Conservation (phyloP, 2,797 vertebrate species). For the Ficedula albicollis region DNA sequence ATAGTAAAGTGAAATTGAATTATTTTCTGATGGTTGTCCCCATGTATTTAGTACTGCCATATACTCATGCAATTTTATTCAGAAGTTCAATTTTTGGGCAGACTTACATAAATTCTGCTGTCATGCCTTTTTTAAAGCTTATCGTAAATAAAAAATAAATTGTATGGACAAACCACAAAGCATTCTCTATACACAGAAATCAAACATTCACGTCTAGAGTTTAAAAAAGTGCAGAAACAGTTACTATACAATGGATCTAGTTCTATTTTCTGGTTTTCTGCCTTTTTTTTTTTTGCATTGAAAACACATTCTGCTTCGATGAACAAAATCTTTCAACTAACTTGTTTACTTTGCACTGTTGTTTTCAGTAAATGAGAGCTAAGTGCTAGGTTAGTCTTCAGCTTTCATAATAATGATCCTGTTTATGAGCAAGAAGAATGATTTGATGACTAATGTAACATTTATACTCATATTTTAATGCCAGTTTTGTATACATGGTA, state of each 20-base stretch:
- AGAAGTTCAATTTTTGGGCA: slow-evolving; percentile 46
- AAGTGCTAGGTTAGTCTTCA: not conserved
- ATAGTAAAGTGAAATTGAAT: slow-evolving; percentile 44
- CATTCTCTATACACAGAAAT: not conserved
- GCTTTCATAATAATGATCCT: not conserved
- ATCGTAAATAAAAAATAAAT: slow-evolving; percentile 9
- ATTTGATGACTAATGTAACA: slow-evolving; percentile 27
- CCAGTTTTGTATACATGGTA: not conserved
- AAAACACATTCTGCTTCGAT: not conserved
- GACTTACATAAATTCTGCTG: slow-evolving; percentile 19
- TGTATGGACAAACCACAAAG: not conserved
- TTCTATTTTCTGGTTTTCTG: not conserved
- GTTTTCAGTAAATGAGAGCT: slow-evolving; percentile 23
- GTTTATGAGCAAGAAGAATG: slow-evolving; percentile 16
- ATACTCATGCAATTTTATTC: slow-evolving; percentile 44
- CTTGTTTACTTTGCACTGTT: slow-evolving; percentile 14
- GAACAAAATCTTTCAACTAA: slow-evolving; percentile 1
- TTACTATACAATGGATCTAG: not conserved
- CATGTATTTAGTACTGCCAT: not conserved
- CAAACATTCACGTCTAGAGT: not conserved
- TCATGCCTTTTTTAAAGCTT: not conserved
- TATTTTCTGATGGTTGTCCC: slow-evolving; percentile 23
- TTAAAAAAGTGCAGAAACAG: not conserved
- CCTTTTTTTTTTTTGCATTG: not conserved
- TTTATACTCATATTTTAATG: slow-evolving; percentile 14